These are phyloP conservation scores for Sceloporus undulatus DNA, from an alignment of 2,113 vertebrate genomes.

Conservation along the genomic window DNA sequence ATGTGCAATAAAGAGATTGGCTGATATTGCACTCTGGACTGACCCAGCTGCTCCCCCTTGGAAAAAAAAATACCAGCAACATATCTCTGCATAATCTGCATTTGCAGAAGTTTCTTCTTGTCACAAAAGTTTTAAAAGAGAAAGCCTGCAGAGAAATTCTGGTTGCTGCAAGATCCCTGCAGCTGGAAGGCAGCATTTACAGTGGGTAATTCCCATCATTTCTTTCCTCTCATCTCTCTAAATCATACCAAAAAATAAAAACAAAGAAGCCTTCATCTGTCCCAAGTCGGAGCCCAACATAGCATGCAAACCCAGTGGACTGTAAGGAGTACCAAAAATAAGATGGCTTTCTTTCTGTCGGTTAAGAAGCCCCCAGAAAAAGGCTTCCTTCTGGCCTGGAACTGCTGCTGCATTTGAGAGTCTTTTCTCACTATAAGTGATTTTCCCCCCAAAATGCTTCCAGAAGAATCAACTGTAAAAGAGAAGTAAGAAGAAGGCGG, in stretches of 20 bases:
- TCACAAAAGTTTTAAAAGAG: no score
- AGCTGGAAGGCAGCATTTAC: not conserved
- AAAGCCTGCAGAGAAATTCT: not conserved
- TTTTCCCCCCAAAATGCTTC: conserved; percentile 74
- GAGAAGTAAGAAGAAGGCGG: not conserved
- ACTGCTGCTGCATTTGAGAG: conserved; percentile 77
- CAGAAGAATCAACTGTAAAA: conserved; percentile 64
- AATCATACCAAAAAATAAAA: conserved; percentile 66
- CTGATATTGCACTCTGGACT: no score
- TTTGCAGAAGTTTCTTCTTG: no score
- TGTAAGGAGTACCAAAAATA: conserved; percentile 76
- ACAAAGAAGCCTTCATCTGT: conserved; percentile 44
- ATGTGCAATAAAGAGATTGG: no score
- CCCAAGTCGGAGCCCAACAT: conserved; percentile 64
- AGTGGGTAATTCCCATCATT: conserved; percentile 51
- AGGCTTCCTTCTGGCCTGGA: conserved; percentile 79
- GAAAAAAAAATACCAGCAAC: no score
- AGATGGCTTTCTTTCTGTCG: conserved; percentile 80
- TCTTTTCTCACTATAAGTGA: conserved; percentile 68
- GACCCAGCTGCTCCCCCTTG: no score
- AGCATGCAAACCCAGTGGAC: conserved; percentile 85
- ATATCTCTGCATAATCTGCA: no score
- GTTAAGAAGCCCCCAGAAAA: conserved; percentile 82
- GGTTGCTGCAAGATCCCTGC: not conserved
- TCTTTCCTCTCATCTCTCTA: conserved; percentile 62